Evolutionary conservation across 2,113 vertebrate species (phyloP).

Genomic region (Corythornis vintsioides): DNA sequence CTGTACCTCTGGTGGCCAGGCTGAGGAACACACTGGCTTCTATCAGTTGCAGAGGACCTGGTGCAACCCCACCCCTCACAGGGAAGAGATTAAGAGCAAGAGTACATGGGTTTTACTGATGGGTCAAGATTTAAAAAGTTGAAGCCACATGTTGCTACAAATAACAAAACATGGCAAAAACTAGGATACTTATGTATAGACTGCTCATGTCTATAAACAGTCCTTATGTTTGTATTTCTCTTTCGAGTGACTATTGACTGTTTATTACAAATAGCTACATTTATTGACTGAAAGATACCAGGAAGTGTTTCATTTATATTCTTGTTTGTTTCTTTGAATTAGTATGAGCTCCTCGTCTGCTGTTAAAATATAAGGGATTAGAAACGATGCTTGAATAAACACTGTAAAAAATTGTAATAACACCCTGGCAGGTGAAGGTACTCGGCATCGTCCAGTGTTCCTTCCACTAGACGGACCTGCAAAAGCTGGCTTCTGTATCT

Average conservation of each 20-base stretch:
- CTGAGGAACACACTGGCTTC: background rate
- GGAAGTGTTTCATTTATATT: background rate
- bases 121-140: background rate
- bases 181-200: background rate
- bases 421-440: background rate
- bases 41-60: background rate
- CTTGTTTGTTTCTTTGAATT: background rate
- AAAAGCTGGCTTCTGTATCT: slow-evolving; percentile 57
- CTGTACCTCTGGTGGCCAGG: background rate
- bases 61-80: background rate
- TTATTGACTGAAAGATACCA: background rate
- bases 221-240: background rate
- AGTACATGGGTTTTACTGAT: background rate
- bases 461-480: background rate
- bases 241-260: background rate
- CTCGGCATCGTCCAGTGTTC: background rate
- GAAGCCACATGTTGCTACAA: background rate
- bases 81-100: background rate
- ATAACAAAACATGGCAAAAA: background rate
- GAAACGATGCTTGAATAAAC: slow-evolving; percentile 8
- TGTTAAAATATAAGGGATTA: background rate
- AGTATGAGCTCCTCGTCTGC: background rate
- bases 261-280: background rate
- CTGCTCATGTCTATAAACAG: background rate
- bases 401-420: background rate